Conservation (phyloP, 2,113 vertebrate species). For the Nannospalax galili region DNA sequence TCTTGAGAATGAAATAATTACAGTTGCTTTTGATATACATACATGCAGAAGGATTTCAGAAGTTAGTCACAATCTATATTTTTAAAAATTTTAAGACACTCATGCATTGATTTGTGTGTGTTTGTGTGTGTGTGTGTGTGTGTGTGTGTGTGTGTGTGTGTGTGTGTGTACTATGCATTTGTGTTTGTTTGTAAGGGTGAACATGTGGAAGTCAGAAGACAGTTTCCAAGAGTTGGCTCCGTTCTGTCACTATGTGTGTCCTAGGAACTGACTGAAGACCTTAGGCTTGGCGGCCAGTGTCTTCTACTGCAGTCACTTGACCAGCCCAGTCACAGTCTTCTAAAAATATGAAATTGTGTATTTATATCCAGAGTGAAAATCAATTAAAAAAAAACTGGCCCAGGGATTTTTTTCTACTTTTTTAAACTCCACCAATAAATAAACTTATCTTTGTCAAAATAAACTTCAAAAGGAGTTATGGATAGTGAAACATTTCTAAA, state of each 20-base stretch:
- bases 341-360: neutral
- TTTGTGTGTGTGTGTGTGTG: no score
- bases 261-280: neutral
- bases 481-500: no score
- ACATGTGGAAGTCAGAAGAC: no score
- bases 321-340: neutral
- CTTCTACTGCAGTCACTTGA: neutral
- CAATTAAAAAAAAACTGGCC: neutral
- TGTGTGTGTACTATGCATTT: neutral
- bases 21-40: neutral
- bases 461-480: neutral
- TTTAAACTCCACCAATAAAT: neutral
- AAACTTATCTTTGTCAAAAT: neutral
- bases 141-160: neutral
- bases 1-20: neutral
- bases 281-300: neutral
- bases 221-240: neutral
- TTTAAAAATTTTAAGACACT: neutral
- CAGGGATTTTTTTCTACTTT: neutral
- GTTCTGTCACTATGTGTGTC: neutral
- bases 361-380: neutral
- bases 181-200: neutral
- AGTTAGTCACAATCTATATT: neutral
- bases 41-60: neutral
- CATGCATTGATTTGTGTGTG: neutral